Base-by-base conservation (phyloP, 2,888 invertebrate genomes). In the Drosophila meridionalis region DNA sequence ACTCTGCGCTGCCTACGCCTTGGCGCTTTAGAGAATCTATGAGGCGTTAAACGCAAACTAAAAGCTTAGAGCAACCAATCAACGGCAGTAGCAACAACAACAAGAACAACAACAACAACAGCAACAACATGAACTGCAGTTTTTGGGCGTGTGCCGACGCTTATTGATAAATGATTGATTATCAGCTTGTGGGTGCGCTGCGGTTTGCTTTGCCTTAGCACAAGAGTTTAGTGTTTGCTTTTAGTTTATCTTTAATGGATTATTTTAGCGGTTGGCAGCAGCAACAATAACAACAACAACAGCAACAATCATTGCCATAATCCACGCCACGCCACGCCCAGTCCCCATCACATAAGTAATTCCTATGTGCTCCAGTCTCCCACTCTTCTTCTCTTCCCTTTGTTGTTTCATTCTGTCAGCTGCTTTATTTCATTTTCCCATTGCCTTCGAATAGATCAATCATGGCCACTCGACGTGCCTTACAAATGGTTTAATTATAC, bases 31-130 rank as follows among this genome's bases (percentile, higher is more conserved):
- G 73, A 77, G 74, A 87, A 73, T 82, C 87, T 69, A 82, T 88
- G 82, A 86, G 89, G 89, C 89, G 89, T 87, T 87, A 88, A 87
- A 86, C 89, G 82, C 87, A 88, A 87, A 82, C 89, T 87, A 87
- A 87, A 87, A 87, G 89, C 89, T 88, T 73, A 59, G 59, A 69
- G 72, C 69, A 81, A 78, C 76, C 78, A 82, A 73, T 74, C 69
- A 72, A 80, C 70, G 68, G 65, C 73, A 70, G 30, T 68, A 61
- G 48, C 63, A 69, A 26, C 63, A 70, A 11, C 52, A 65, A n/a
- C 40, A 66, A 32, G 36, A 66, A 20, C 61, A 53, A 38, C 32
- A 52, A 14, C 43, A 65, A 8, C 36, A 42, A 6, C 28, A 30
- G 36, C 59, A 57, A 43, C 43, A 60, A 52, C 55, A 59, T 34